Conservation (phyloP, 2,113 vertebrate genomes). For the human region GRCh38 chr5:100597501-100598000, state of each 20-base stretch:
- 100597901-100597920: not conserved
- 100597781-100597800: not conserved
- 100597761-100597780: not conserved
- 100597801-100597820: not conserved
- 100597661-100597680: not conserved
- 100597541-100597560: not conserved
- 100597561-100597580: not conserved
- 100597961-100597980: not conserved
- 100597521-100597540: not conserved
- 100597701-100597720: not conserved
- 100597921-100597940: not conserved
- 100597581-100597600: not conserved
- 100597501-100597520: too few relatives aligned
- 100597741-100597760: not conserved
- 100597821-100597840: not conserved
- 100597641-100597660: not conserved
- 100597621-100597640: not conserved
- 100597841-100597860: not conserved
- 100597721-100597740: not conserved
- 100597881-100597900: not conserved
- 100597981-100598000: too few relatives aligned
- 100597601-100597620: not conserved
- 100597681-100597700: not conserved
- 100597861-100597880: not conserved
- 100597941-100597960: not conserved